Base-by-base conservation (phyloP, 1,140 invertebrate genomes). In the Ceratoteleas bidentatus region DNA sequence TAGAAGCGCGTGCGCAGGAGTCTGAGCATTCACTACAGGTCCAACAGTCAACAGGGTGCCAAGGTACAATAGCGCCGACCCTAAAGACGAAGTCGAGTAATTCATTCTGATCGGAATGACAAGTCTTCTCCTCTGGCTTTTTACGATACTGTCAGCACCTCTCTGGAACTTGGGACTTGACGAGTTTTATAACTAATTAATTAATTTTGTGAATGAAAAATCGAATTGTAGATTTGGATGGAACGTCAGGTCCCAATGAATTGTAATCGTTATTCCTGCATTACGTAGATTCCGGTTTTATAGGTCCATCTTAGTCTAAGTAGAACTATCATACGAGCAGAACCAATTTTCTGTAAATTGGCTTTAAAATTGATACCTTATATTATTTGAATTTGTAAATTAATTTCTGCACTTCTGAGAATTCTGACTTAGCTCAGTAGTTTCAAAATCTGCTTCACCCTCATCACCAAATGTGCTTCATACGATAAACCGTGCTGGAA, bases 11-110 rank as follows among this genome's bases (percentile, higher is more conserved):
- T 89, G 62, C 90, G 90, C 90, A 92, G 92, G 88, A 92, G 90
- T 87, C 90, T 93, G 91, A 93, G 93, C 89, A 90, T 93, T 88
- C 90, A 91, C 90, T 92, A 90, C 90, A 93, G 92, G 90, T 85
- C 91, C 83, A 88, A 88, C 86, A 92, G 90, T 86, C 92, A 91
- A 85, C 92, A 92, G 88, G 92, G 92, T 89, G 90, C 91, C 86
- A 93, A 93, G 93, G 93, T 93, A 93, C 87, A 90, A 57, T 82
- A 62, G 82, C n/a, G n/a, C 49, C 68, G 62, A 69, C 74, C 70
- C 72, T 45, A 54, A 77, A 70, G 73, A 66, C 66, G 40, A 10
- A 47, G 24, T 68, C 16, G 66, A 60, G 52, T 34, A 45, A 32
- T 13, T 52, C 15, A 53, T 43, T 16, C 43, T 45, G 53, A 38